Percentiles rank a stretch among this genome's conserved stretches.
These are phyloP conservation scores for Saccopteryx bilineata DNA, from an alignment of 2,113 vertebrate species.

Conservation along the genomic window DNA sequence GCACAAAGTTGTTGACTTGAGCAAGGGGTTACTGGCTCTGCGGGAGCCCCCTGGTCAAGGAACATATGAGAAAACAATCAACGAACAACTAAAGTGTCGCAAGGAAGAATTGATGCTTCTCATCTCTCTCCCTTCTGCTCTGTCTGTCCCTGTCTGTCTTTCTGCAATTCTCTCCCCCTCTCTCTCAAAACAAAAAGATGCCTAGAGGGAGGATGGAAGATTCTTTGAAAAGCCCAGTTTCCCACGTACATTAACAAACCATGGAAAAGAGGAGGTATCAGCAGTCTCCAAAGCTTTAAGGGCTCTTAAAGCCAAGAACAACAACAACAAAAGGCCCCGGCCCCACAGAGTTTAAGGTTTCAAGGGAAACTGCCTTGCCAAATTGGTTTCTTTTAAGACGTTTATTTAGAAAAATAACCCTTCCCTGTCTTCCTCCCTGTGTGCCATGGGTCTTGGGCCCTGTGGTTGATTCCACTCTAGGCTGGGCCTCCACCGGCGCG, in stretches of 20 bases:
- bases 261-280: not conserved
- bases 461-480: accelerated
- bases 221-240: not conserved
- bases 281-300: not conserved
- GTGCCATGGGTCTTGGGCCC: accelerated
- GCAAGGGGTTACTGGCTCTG: too few relatives aligned
- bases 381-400: constrained; percentile 45
- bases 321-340: not conserved
- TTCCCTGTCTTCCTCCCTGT: not conserved
- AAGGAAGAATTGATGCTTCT: too few relatives aligned
- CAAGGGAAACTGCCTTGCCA: not conserved
- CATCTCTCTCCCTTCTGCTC: too few relatives aligned
- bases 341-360: not conserved
- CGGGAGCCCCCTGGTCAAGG: too few relatives aligned
- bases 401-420: constrained; percentile 81
- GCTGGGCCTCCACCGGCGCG: not conserved
- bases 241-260: not conserved
- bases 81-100: too few relatives aligned
- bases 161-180: too few relatives aligned
- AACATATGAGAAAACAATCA: too few relatives aligned
- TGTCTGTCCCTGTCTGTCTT: too few relatives aligned
- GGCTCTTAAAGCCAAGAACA: not conserved
- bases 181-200: not conserved
- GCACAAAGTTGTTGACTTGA: too few relatives aligned
- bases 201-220: not conserved